Evolutionary conservation across 2,888 invertebrate genomes (phyloP), one percentile per base, ranked within the genome.

Genomic region (Sphinx pinastri): DNA sequence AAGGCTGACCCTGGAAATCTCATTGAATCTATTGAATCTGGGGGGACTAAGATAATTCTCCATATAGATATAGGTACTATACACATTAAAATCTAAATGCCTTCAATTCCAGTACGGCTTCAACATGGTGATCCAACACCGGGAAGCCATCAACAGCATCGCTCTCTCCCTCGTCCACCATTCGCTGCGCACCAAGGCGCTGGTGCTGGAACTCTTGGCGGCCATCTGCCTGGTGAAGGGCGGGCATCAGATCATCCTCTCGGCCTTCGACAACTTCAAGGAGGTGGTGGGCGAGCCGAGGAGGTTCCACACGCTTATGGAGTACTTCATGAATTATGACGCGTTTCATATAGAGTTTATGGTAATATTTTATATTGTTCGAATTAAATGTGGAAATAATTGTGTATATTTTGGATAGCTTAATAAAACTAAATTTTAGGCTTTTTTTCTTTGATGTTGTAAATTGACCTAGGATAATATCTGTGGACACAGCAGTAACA

Each of bases 181-280:
- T 91, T 99, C 98, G 86, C 95, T 99, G 77, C 96, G 99, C 76
- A 99, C 99, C 47, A 99, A 99, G 94, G 99, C 99, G 0, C 92
- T 99, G 75, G 99, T 99, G 25, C 94, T 99, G 79, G 99, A 99
- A 89, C 95, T 99, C 72, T 94, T 99, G 74, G 99, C 99, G 0
- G 99, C 99, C 74, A 99, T 99, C 80, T 99, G 99, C 90, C 95
- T 99, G 77, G 99, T 99, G 72, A 99, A 99, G 92, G 99, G 99
- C 19, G 99, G 99, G n/a, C 99, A 99, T 87, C 98, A 99, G 92
- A 98, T 99, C 84, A 99, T 99, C 78, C 95, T 99, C 69, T 97
- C 97, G 1, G 99, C 99, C 6, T 99, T 99, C 90, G 98, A 99
- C 88, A 98, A 99, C 93, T 99, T 99, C 92, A 99, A 99, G 93